Percentiles rank a stretch among this genome's conserved stretches.
phyloP scores from a whole-genome alignment of 1,140 invertebrate genomes.

The Tetramorium alpestre region DNA sequence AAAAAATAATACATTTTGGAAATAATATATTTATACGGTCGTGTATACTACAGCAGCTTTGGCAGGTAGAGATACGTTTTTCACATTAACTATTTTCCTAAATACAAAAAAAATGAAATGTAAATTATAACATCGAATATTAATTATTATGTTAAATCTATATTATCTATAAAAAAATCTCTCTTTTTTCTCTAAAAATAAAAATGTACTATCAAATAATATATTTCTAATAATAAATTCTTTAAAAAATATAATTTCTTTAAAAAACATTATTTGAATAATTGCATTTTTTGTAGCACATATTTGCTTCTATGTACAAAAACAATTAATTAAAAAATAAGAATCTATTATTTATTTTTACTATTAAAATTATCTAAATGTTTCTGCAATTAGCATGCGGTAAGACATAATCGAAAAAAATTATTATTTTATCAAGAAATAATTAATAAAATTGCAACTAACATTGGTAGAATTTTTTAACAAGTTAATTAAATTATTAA shows the following conservation, averaged over 20 bases:
- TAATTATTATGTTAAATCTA: not conserved
- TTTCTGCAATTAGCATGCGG: not conserved
- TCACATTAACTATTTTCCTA: not conserved
- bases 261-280: not conserved
- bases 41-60: conserved; percentile 19
- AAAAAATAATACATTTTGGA: not conserved
- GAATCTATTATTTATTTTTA: not conserved
- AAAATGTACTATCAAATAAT: not conserved
- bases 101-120: conserved; percentile 1
- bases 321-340: not conserved
- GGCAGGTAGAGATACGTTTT: not conserved
- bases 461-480: not conserved
- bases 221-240: not conserved
- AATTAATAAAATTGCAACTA: too few relatives aligned
- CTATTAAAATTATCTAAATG: not conserved
- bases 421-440: not conserved
- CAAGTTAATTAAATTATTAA: not conserved
- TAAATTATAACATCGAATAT: too few relatives aligned
- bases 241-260: not conserved
- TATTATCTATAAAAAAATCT: not conserved
- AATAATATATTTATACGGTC: not conserved
- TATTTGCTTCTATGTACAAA: not conserved
- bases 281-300: not conserved
- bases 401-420: not conserved
- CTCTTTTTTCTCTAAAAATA: too few relatives aligned